Base-by-base conservation (phyloP, 2,888 invertebrate species). In the Beris chalybata region DNA sequence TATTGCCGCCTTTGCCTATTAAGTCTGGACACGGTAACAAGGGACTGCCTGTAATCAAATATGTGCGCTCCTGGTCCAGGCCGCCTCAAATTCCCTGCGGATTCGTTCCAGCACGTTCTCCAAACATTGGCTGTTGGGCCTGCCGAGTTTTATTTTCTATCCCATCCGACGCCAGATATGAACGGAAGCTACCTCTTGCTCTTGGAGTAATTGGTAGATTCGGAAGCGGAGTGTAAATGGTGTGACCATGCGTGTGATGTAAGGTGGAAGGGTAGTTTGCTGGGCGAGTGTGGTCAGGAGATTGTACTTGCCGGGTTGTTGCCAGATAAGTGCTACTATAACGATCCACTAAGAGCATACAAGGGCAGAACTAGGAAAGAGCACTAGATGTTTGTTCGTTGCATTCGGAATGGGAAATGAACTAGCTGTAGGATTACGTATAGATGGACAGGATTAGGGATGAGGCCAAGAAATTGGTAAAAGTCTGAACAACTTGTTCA, bases 51-150 rank as follows among this genome's bases (percentile, higher is more conserved):
- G 38, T 52, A 52, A 61, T 61, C 38, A 61, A 61, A 61, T 61
- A 52, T 61, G 52, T 38, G 52, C 32, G 61, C 38, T 61, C 61
- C 38, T 50, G 38, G 22, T 61, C 61, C 22, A 32, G 38, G 50
- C 61, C 32, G 61, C 30, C 52, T 50, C 52, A 61, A 61, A 61
- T 61, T 61, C 61, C 61, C 61, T 29, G 52, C 50, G 61, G 61
- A 61, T 38, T 50, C 52, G 50, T 61, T n/a, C 52, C 38, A 52
- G 61, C 61, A 61, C 61, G 61, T 61, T 50, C 50, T 50, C 38
- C 61, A 61, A 61, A 61, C 61, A 61, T 52, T 61, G 50, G 52
- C 22, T 52, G 61, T 52, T 47, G 52, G 43, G 9, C 52, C 43
- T 38, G 48, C 50, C 50, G 50, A 38, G 9, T 7, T 38, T 38